These are phyloP conservation scores for Pteronura brasiliensis DNA, from an alignment of 2,113 vertebrate species.

Conservation along the genomic window DNA sequence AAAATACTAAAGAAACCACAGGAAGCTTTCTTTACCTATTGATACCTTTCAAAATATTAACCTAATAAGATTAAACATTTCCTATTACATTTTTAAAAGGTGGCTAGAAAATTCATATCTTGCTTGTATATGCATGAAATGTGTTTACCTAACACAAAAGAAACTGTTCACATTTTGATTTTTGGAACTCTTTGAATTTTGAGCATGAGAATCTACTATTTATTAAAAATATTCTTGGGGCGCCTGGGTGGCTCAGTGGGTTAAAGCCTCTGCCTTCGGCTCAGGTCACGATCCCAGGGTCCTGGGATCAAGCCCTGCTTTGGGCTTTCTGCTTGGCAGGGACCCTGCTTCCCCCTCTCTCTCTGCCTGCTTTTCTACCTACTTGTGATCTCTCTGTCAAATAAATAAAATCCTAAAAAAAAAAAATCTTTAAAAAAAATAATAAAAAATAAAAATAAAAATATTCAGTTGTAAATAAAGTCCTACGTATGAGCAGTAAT, in stretches of 20 bases:
- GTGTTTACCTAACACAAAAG: neutral
- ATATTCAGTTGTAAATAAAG: neutral
- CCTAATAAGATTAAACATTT: neutral
- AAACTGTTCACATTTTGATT: neutral
- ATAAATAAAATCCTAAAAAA: no score
- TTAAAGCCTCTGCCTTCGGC: no score
- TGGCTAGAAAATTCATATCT: neutral
- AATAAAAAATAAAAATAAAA: constrained; percentile 5
- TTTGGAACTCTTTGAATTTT: neutral
- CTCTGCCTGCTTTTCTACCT: no score
- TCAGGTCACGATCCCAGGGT: no score
- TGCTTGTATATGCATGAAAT: neutral
- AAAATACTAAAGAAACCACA: neutral
- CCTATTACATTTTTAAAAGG: neutral
- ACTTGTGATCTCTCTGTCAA: no score
- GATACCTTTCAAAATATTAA: neutral
- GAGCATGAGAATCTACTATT: neutral
- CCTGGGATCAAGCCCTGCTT: no score
- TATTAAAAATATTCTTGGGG: constrained; percentile 4
- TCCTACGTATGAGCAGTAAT: neutral
- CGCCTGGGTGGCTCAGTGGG: no score
- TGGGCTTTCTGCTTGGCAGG: no score
- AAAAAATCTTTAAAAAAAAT: no score
- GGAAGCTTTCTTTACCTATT: neutral
- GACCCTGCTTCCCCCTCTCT: no score